phyloP scores from a whole-genome alignment of 1,140 invertebrate species.

The Octopus sinensis region DNA sequence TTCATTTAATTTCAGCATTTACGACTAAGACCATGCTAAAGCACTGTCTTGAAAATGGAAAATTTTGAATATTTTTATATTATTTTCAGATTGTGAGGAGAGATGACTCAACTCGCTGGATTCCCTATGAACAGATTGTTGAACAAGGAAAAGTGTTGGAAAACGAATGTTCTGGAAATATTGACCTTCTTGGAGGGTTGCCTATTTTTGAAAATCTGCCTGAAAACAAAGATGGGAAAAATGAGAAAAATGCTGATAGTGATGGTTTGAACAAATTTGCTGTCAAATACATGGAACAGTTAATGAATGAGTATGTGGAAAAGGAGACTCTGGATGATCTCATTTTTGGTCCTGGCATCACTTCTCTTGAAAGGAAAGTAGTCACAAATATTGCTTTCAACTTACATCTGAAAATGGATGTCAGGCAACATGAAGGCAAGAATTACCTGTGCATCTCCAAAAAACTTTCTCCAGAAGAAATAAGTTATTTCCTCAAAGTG shows the following conservation, averaged over 20 bases:
- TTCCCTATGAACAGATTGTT: constrained; percentile 22
- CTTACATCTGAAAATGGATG: constrained; percentile 8
- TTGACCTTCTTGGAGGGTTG: background rate
- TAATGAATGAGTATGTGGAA: constrained; percentile 22
- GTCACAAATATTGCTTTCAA: constrained; percentile 12
- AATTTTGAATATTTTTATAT: background rate
- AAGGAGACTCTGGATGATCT: constrained; percentile 29
- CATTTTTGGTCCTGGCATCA: constrained; percentile 31
- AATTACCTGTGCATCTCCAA: constrained; percentile 32
- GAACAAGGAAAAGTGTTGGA: constrained; percentile 18
- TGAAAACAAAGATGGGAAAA: constrained; percentile 4
- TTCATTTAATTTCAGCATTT: too few relatives aligned
- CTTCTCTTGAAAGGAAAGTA: background rate
- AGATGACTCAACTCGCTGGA: constrained; percentile 30
- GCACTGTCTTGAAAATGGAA: too few relatives aligned
- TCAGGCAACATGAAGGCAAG: constrained; percentile 29
- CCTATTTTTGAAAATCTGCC: background rate
- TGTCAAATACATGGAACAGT: constrained; percentile 24
- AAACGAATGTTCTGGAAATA: constrained; percentile 17
- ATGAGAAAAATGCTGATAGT: background rate
- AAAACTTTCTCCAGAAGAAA: constrained; percentile 28
- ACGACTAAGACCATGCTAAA: too few relatives aligned
- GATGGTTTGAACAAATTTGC: constrained; percentile 28
- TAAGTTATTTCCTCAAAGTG: constrained; percentile 21
- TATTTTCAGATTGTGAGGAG: constrained; percentile 23